phyloP scores from a whole-genome alignment of 2,888 invertebrate genomes.

The Seira ritae region DNA sequence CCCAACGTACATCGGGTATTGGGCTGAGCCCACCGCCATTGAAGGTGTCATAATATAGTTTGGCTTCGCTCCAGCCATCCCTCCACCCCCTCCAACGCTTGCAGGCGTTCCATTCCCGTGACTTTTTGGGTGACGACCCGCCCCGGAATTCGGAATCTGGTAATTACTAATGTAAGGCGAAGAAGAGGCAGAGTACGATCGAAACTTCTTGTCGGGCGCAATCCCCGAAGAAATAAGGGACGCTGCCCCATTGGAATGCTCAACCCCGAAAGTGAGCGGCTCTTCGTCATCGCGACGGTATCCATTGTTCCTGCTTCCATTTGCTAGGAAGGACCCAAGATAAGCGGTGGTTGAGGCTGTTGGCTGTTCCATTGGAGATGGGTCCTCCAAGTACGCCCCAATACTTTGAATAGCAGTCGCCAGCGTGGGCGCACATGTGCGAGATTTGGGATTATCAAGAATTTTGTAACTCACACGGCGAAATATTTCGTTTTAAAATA shows the following conservation, averaged over 20 bases:
- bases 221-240: slow-evolving; percentile 29
- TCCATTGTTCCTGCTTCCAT: slow-evolving; percentile 68
- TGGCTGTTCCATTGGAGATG: slow-evolving; percentile 64
- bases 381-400: slow-evolving; percentile 58
- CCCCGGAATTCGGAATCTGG: slow-evolving; percentile 53
- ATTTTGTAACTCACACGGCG: too few species aligned
- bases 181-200: slow-evolving; percentile 67
- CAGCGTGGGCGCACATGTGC: slow-evolving; percentile 55
- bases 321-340: slow-evolving; percentile 51
- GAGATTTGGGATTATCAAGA: too few species aligned
- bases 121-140: slow-evolving; percentile 32
- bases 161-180: slow-evolving; percentile 69
- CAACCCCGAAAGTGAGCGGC: slow-evolving; percentile 49
- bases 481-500: too few species aligned
- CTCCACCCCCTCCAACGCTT: too few species aligned
- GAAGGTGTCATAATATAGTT: slow-evolving; percentile 16
- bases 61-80: slow-evolving; percentile 17
- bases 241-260: slow-evolving; percentile 24
- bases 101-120: slow-evolving; percentile 25
- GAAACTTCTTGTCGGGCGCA: slow-evolving; percentile 44
- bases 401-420: slow-evolving; percentile 44
- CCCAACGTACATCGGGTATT: slow-evolving; percentile 37
- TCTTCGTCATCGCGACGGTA: slow-evolving; percentile 68
- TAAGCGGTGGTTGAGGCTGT: slow-evolving; percentile 50
- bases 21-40: slow-evolving; percentile 16